Evolutionary conservation across 23 tunicate genomes (phyloP), one percentile per base, ranked within the genome.

Genomic region (Styela clava): DNA sequence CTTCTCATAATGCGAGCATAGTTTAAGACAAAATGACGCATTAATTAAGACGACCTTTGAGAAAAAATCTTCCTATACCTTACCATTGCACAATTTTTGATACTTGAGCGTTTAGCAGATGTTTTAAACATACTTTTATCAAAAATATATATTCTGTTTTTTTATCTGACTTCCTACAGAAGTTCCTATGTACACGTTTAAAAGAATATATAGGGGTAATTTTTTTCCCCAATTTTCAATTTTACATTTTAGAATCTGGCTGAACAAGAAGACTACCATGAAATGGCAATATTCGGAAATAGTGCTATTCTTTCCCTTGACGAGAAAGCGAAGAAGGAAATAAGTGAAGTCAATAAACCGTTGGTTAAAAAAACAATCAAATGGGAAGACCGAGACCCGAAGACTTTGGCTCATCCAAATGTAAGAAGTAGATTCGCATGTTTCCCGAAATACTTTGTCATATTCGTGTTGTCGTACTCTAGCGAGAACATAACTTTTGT

Each of bases 261-360:
- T 24, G 86, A 85, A 35, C 87, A 87, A 28, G 98, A 93, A 65
- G 86, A 78, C 72, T 64, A 82, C 64, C 98, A 93, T 76, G 94
- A 93, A 63, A 56, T 74, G 61, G 98, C 98, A 69, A 93, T 93
- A 84, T 93, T 93, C 64, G 93, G 93, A 73, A 88, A 93, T 51
- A 44, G 68, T 31, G 63, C 78, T 27, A 34, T 78, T 62, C 81
- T 93, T 0, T 35, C 82, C 21, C 27, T 81, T 16, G 89, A 87
- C 52, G 89, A 93, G 22, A 74, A 88, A 51, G 26, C 70, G 31
- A 88, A 85, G 68, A 80, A 88, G 51, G 69, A 84, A 81, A 73
- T 63, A 2, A 91, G 90, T 63, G 88, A 87, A 1, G 92, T 31
- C 21, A 44, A 70, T 56, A 64, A 44, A 29, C 62, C 65, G 18